Evolutionary conservation across 2,113 vertebrate species (phyloP).

Genomic region (Xenopus tropicalis): UCB_Xtro_10.0 CM004447.2:136829501-136830000

Average conservation of each 20-base stretch:
- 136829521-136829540: slow-evolving; percentile 56
- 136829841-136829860: slow-evolving; percentile 40
- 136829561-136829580: slow-evolving; percentile 62
- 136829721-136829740: slow-evolving; percentile 47
- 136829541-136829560: slow-evolving; percentile 58
- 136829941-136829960: neutral
- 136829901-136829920: slow-evolving; percentile 26
- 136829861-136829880: slow-evolving; percentile 13
- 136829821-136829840: slow-evolving; percentile 30
- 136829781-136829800: slow-evolving; percentile 52
- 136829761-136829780: slow-evolving; percentile 52
- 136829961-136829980: neutral
- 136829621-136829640: slow-evolving; percentile 58
- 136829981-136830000: neutral
- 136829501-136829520: slow-evolving; percentile 66
- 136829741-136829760: slow-evolving; percentile 54
- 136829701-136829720: slow-evolving; percentile 52
- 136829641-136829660: slow-evolving; percentile 54
- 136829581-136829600: slow-evolving; percentile 58
- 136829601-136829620: slow-evolving; percentile 54
- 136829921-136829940: slow-evolving; percentile 27
- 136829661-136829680: slow-evolving; percentile 60
- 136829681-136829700: slow-evolving; percentile 59
- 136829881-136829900: slow-evolving; percentile 19
- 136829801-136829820: slow-evolving; percentile 32